These are phyloP conservation scores for Apteryx owenii DNA, from an alignment of 2,113 vertebrate species.

Conservation along the genomic window DNA sequence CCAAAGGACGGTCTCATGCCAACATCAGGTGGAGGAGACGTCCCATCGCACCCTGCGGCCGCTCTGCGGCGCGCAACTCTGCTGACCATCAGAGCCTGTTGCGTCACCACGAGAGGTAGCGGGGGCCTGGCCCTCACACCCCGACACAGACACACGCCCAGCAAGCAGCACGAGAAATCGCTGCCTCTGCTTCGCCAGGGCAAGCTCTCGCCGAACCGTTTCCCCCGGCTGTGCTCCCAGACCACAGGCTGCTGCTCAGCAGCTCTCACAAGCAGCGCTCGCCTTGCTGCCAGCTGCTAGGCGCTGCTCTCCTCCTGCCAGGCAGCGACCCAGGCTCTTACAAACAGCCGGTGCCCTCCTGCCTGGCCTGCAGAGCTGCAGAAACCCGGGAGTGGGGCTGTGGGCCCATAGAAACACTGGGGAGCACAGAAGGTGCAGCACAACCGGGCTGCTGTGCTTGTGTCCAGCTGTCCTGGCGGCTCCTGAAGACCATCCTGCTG, in stretches of 20 bases:
- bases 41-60: background rate
- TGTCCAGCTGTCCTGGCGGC: background rate
- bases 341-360: background rate
- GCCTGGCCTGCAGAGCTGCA: background rate
- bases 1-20: background rate
- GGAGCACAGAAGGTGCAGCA: background rate
- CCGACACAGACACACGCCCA: background rate
- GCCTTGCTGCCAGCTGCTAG: background rate
- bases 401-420: background rate
- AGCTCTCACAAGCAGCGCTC: background rate
- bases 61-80: background rate
- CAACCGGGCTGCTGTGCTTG: background rate
- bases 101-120: background rate
- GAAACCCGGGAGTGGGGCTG: background rate
- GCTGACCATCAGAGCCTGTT: fast-evolving
- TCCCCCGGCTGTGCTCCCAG: background rate
- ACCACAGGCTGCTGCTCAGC: background rate
- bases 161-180: background rate
- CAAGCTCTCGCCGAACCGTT: background rate
- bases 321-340: background rate
- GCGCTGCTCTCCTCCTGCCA: background rate
- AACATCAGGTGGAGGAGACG: background rate
- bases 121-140: background rate
- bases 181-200: background rate
- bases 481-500: background rate